Conservation (phyloP, 2,113 vertebrate species). For the Lanius ludovicianus region DNA sequence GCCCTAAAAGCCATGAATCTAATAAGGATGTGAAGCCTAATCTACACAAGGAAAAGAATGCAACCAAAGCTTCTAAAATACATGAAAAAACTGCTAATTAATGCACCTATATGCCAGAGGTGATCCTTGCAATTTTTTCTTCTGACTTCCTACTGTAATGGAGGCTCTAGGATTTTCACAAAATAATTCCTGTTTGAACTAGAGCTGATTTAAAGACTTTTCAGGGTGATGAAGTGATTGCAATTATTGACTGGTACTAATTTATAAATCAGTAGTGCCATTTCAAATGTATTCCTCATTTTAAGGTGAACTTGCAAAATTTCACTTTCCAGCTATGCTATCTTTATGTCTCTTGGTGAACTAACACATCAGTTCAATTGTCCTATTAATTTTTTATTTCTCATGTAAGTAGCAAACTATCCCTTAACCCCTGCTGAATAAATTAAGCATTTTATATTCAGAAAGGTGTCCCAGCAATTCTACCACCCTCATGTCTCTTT, state of each 20-base stretch:
- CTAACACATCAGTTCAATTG: not conserved
- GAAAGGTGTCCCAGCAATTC: not conserved
- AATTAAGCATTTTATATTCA: not conserved
- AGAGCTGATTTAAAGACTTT: not conserved
- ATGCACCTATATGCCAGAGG: not conserved
- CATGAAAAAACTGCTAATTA: not conserved
- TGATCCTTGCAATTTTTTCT: not conserved
- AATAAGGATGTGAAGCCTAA: not conserved
- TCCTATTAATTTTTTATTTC: not conserved
- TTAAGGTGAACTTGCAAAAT: not conserved
- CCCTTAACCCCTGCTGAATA: not conserved
- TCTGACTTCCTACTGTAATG: not conserved
- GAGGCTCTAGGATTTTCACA: not conserved
- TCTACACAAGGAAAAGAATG: not conserved
- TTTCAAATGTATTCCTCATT: not conserved
- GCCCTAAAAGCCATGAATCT: not conserved
- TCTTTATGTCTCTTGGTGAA: not conserved
- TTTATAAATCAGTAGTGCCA: not conserved
- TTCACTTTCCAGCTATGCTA: not conserved
- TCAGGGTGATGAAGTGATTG: not conserved
- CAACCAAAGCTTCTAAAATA: not conserved
- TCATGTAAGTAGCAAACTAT: not conserved
- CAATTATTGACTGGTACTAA: not conserved
- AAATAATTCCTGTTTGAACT: slow-evolving; percentile 5
- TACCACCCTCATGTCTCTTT: not conserved